phyloP scores from a whole-genome alignment of 2,888 invertebrate species.

The Omphaloscelis lunosa region DNA sequence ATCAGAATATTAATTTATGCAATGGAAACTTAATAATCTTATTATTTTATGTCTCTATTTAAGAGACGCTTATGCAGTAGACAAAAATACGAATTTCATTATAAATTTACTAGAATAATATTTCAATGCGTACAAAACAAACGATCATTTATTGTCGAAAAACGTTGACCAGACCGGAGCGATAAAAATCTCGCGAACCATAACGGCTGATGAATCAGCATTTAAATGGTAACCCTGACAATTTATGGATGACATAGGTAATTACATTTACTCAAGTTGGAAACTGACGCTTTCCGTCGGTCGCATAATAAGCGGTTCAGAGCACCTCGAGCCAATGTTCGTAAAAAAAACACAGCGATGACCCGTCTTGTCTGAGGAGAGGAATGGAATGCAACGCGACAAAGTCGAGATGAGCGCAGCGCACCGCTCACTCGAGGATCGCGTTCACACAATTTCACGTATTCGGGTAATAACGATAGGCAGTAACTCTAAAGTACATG shows the following conservation, averaged over 20 bases:
- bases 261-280: constrained; percentile 72
- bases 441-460: constrained; percentile 76
- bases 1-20: constrained; percentile 26
- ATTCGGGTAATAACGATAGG: constrained; percentile 82
- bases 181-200: constrained; percentile 74
- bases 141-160: constrained; percentile 66
- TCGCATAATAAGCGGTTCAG: constrained; percentile 77
- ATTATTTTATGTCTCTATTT: not conserved
- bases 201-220: constrained; percentile 83
- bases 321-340: constrained; percentile 77
- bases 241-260: constrained; percentile 70
- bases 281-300: constrained; percentile 76
- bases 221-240: constrained; percentile 73
- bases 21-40: not conserved
- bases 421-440: constrained; percentile 69
- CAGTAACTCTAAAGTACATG: constrained; percentile 78
- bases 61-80: not conserved
- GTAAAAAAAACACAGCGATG: constrained; percentile 79
- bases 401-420: constrained; percentile 81
- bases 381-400: constrained; percentile 79
- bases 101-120: constrained; percentile 20
- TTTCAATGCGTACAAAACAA: constrained; percentile 54
- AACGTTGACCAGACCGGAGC: constrained; percentile 65
- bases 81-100: not conserved
- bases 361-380: constrained; percentile 80